These are phyloP conservation scores for Boloria euphrosyne DNA, from an alignment of 2,888 invertebrate genomes.

Conservation along the genomic window DNA sequence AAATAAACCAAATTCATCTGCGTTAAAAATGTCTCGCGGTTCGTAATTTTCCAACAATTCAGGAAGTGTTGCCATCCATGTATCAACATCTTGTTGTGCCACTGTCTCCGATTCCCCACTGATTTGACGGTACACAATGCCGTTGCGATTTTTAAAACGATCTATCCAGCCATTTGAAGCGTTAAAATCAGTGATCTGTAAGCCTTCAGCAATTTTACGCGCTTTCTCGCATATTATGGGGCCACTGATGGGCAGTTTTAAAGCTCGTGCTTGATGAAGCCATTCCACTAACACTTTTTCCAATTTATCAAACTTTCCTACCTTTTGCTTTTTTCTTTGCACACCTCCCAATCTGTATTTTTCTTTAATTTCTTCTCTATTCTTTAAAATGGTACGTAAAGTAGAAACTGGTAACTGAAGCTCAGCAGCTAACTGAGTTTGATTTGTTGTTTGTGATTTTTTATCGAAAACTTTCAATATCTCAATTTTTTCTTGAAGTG, in stretches of 20 bases:
- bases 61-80: slow-evolving; percentile 35
- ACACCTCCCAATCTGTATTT: slow-evolving; percentile 35
- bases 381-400: slow-evolving; percentile 36
- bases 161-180: slow-evolving; percentile 41
- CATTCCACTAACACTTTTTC: slow-evolving; percentile 34
- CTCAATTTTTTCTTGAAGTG: slow-evolving; percentile 26
- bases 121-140: slow-evolving; percentile 33
- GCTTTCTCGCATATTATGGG: slow-evolving; percentile 36
- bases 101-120: slow-evolving; percentile 25
- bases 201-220: slow-evolving; percentile 28
- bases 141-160: slow-evolving; percentile 39
- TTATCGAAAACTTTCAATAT: slow-evolving; percentile 33
- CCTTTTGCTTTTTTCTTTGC: slow-evolving; percentile 32
- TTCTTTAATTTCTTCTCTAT: slow-evolving; percentile 32
- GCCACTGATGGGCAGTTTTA: slow-evolving; percentile 34
- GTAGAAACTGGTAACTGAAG: slow-evolving; percentile 36
- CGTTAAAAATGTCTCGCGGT: slow-evolving; percentile 37
- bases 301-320: slow-evolving; percentile 22
- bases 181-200: slow-evolving; percentile 33
- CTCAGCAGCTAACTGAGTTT: slow-evolving; percentile 33
- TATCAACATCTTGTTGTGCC: slow-evolving; percentile 21
- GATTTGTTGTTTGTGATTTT: slow-evolving; percentile 34
- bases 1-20: slow-evolving; percentile 45
- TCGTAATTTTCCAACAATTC: slow-evolving; percentile 23
- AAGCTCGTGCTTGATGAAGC: slow-evolving; percentile 29